Base-by-base conservation (phyloP, 2,113 vertebrate species). In the Vulpes ferrilata region DNA sequence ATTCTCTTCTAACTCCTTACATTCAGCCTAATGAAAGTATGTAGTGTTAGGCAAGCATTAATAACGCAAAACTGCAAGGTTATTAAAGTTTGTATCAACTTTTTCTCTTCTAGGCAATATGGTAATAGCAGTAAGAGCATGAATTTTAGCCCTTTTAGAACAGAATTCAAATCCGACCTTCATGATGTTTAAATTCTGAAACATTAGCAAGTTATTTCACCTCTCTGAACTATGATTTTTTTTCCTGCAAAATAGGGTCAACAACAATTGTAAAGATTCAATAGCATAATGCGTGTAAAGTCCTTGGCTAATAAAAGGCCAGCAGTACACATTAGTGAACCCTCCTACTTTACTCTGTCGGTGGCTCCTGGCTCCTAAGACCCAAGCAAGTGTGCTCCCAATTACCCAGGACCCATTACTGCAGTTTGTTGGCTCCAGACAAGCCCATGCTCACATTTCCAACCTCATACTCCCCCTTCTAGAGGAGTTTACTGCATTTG, bases 151-250 rank as follows among this genome's bases (percentile, higher is more conserved):
- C 7, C 30, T 57, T 89, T 74, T 55, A 74, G 57, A 64, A 82
- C 6, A 87, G 10, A 1, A 16, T 69, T 95, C 62, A 95, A 90
- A 83, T 62, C 19, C 43, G 87, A 25, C 8, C 73, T 92, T 87
- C 20, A 79, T 88, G 16, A 97, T 48, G 81, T 84, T 90, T 76
- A 93, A 80, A 35, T 67, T 94, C 5, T 57, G n/a, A 92, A 96
- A 93, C 43, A 79, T 25, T 27, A 64, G 53, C 59, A 81, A 80
- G 65, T 32, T 80, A 92, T 51, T 89, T 89, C 27, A 85, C 90
- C 51, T 79, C 48, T 93, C 51, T 48, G 48, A 71, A n/a, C 38
- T 90, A 87, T 30, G 55, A 19, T 84, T 87, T 91, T 79, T 10
- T 95, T 53, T 65, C 27, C 88, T 78, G 17, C 73, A 92, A 80